These are phyloP conservation scores for Cartodere bifasciata DNA, from an alignment of 2,888 invertebrate genomes.

Conservation along the genomic window DNA sequence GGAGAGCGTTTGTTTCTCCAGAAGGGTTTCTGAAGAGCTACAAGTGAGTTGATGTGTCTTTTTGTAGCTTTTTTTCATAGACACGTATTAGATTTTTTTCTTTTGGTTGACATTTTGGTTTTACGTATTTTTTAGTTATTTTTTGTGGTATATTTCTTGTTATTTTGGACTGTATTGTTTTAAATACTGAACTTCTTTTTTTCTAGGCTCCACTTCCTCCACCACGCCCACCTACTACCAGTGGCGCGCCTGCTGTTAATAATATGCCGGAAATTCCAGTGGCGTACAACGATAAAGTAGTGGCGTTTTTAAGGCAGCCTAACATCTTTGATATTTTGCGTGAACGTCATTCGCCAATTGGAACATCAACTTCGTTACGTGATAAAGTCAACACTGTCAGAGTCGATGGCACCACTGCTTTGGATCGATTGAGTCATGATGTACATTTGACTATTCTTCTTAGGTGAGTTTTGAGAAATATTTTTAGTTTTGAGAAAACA, in stretches of 20 bases:
- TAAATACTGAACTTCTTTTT: conserved; percentile 2
- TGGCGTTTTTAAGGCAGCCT: conserved; percentile 88
- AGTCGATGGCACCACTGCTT: conserved; percentile 76
- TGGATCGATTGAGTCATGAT: conserved; percentile 81
- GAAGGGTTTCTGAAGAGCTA: conserved; percentile 24
- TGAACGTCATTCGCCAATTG: conserved; percentile 64
- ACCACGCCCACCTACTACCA: conserved; percentile 40
- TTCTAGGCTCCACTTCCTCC: conserved; percentile 60
- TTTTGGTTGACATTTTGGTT: background rate
- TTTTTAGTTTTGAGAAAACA: no score
- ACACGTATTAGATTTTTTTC: background rate
- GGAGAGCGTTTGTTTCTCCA: conserved; percentile 46
- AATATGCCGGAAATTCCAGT: conserved; percentile 60
- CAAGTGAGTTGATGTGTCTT: conserved; percentile 20
- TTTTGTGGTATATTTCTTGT: no score
- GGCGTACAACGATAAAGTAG: conserved; percentile 92
- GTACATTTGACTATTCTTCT: conserved; percentile 85
- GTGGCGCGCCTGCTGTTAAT: conserved; percentile 25
- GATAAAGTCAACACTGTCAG: conserved; percentile 83
- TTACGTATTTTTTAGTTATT: background rate
- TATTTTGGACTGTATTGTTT: no score
- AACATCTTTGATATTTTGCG: conserved; percentile 86
- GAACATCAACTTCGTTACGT: conserved; percentile 57
- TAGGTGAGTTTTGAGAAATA: conserved; percentile 48
- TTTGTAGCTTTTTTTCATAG: conserved; percentile 1